Evolutionary conservation across 2,797 vertebrate species (phyloP).

Genomic region (Smutsia gigantea): DNA sequence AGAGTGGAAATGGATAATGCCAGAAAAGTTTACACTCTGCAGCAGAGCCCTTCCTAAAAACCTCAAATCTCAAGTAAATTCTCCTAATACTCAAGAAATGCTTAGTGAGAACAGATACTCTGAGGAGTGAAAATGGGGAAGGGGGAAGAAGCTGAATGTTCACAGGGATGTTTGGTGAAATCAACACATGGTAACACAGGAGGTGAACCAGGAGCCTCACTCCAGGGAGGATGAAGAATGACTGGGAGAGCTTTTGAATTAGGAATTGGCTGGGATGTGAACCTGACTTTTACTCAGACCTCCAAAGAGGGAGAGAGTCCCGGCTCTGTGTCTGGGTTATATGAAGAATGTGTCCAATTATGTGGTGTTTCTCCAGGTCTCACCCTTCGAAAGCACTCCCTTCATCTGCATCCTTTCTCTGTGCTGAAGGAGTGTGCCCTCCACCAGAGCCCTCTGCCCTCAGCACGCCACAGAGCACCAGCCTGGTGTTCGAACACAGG

Average conservation of each 20-base stretch:
- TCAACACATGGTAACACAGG: not conserved
- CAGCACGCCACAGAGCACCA: not conserved
- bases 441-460: not conserved
- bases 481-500: not conserved
- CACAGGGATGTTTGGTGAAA: not conserved
- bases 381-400: not conserved
- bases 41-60: not conserved
- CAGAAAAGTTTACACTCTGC: not conserved
- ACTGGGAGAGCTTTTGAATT: not conserved
- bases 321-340: not conserved
- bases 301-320: not conserved
- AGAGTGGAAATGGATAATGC: not conserved
- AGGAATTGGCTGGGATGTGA: not conserved
- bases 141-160: not conserved
- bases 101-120: not conserved
- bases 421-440: not conserved
- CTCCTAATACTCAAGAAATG: not conserved
- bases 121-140: not conserved
- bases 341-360: not conserved
- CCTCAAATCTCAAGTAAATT: not conserved
- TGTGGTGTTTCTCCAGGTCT: not conserved
- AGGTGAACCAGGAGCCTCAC: not conserved
- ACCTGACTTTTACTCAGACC: not conserved
- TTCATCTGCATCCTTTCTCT: not conserved
- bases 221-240: not conserved